Evolutionary conservation across 2,888 invertebrate species (phyloP), one percentile per base, ranked within the genome.

Genomic region (Acanthopleura granulata): DNA sequence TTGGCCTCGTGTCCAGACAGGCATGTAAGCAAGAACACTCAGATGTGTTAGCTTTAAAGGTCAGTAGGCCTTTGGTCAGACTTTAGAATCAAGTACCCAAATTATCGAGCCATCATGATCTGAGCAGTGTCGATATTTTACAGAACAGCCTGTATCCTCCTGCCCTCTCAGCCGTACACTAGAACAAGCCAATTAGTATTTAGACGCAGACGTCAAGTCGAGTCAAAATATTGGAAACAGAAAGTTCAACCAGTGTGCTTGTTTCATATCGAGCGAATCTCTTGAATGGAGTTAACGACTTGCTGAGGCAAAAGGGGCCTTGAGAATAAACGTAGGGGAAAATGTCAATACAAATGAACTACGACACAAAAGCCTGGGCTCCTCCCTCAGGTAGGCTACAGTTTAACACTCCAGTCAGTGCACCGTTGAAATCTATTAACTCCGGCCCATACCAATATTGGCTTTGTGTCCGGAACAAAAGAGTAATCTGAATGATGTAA

Each of bases 401-500:
- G 57, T 57, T 57, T 57, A 57, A 57, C 22, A 57, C 57, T 57
- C 57, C 3, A 18, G n/a, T n/a, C n/a, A 18, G 57, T 22, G 22
- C 22, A n/a, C 57, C 22, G 57, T 57, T 57, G 57, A 57, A 57
- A 57, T 57, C 57, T 57, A 57, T 57, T 57, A 57, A 57, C 57
- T 22, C 18, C 6, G 22, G 18, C 22, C 4, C 3, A 22, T 22
- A 18, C 57, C n/a, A 57, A 18, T 57, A 57, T 57, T 22, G 57
- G 18, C 57, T 57, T 57, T 57, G 22, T 57, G 57, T 12, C 6
- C n/a, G n/a, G 57, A 57, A 57, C 22, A 57, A 57, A n/a, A 22
- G 57, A 22, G n/a, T n/a, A 57, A 57, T 57, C 57, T 57, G 22
- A 57, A 12, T 57, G 57, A 57, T 57, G 57, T 57, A 57, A 57